Evolutionary conservation across 2,888 invertebrate species (phyloP).

Genomic region (Ellobium chinense): DNA sequence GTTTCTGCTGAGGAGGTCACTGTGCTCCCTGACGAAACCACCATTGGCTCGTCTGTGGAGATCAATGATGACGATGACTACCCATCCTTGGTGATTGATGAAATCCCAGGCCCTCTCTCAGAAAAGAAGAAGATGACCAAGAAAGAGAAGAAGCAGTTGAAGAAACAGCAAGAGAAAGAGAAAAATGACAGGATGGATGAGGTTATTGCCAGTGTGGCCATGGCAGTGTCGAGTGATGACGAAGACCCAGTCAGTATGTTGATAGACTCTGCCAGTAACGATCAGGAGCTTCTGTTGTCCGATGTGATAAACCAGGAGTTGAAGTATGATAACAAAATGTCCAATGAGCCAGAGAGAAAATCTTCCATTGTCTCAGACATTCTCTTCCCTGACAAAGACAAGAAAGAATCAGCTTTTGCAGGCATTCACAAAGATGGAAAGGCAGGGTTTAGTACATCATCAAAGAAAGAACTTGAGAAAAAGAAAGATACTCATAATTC

Average conservation of each 20-base stretch:
- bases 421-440: conserved; percentile 12
- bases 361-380: conserved; percentile 21
- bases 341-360: conserved; percentile 12
- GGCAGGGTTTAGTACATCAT: not conserved
- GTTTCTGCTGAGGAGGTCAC: not conserved
- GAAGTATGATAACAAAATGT: conserved; percentile 33
- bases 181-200: conserved; percentile 49
- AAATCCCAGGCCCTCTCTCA: conserved; percentile 34
- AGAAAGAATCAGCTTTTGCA: not conserved
- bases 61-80: conserved; percentile 44
- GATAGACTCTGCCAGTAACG: conserved; percentile 23
- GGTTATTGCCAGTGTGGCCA: conserved; percentile 46
- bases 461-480: conserved; percentile 37
- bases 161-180: conserved; percentile 44
- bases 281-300: conserved; percentile 28
- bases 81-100: conserved; percentile 45
- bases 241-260: conserved; percentile 8
- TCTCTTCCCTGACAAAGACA: conserved; percentile 28
- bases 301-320: conserved; percentile 43
- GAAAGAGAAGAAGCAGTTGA: conserved; percentile 41
- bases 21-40: conserved; percentile 27
- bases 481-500: not conserved
- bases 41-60: conserved; percentile 40
- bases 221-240: conserved; percentile 38
- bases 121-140: conserved; percentile 44